Base-by-base conservation (phyloP, 2,113 vertebrate species). In the Balaeniceps rex region DNA sequence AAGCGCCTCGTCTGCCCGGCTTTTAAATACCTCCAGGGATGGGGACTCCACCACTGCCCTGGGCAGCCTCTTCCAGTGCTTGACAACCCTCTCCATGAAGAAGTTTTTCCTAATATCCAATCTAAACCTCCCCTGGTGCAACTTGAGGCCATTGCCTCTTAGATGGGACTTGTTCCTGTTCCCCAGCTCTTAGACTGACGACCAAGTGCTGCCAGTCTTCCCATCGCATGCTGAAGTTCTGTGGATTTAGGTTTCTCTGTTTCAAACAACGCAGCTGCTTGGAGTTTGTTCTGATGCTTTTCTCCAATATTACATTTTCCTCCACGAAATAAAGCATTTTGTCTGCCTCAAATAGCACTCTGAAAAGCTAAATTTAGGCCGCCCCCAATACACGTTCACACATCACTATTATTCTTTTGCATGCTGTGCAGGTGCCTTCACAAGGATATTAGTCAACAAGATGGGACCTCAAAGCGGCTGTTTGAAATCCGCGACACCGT, bases 151-250 rank as follows among this genome's bases (percentile, higher is more conserved):
- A n/a, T n/a, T n/a, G n/a, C n/a, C n/a, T n/a, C n/a, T n/a, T n/a
- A n/a, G n/a, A n/a, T 0, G 0, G 5, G 9, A 31, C 1, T 12
- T 18, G 13, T 44, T 34, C 23, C 33, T 31, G 6, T 47, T 46
- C 34, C 40, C 51, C 55, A 38, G 7, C 40, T 18, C 38, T 71
- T 19, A 23, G 28, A 10, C 33, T 31, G 55, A 28, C 0, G 10
- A 26, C 51, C 52, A 80, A 51, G 47, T 25, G 33, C 64, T 66
- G 36, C 44, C 54, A 36, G 19, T 51, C 22, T 58, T 52, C 44
- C 69, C 83, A 90, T 3, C 11, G 0, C 46, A 52, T 1, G 10
- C 42, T 31, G 25, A 71, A 64, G 8, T 65, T 75, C 3, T 15
- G 36, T 8, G 31, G 63, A n/a, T 85, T 90, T 21, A 46, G 25